These are phyloP conservation scores for Cryptophagus acutangulus DNA, from an alignment of 2,888 invertebrate species.

Conservation along the genomic window DNA sequence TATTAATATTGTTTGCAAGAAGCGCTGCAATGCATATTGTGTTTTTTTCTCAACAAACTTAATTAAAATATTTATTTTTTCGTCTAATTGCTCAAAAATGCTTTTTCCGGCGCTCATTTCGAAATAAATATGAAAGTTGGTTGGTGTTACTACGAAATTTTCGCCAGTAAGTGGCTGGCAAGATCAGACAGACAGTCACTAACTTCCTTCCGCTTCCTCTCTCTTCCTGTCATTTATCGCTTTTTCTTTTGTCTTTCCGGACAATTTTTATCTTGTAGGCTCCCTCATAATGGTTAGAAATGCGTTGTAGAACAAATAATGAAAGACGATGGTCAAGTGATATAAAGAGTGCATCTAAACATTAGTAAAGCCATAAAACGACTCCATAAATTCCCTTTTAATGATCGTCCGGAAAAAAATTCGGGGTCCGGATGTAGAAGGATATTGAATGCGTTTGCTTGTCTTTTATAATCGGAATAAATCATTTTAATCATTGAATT, in stretches of 20 bases:
- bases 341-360: slow-evolving; percentile 24
- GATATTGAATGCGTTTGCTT: too few species aligned
- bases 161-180: slow-evolving; percentile 31
- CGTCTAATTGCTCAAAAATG: too few species aligned
- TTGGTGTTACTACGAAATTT: too few species aligned
- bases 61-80: too few species aligned
- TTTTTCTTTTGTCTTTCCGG: slow-evolving; percentile 35
- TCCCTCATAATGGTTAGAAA: slow-evolving; percentile 27
- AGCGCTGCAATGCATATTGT: too few species aligned
- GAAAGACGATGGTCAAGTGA: slow-evolving; percentile 26
- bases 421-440: too few species aligned
- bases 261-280: slow-evolving; percentile 29
- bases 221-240: slow-evolving; percentile 38
- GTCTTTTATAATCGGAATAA: too few species aligned
- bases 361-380: slow-evolving; percentile 23
- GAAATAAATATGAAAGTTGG: too few species aligned
- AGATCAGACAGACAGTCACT: slow-evolving; percentile 36
- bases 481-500: too few species aligned
- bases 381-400: slow-evolving; percentile 9
- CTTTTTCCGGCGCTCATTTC: slow-evolving; percentile 5
- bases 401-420: too few species aligned
- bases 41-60: too few species aligned
- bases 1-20: slow-evolving; percentile 34
- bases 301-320: slow-evolving; percentile 31
- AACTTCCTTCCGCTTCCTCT: slow-evolving; percentile 35